Evolutionary conservation across 2,113 vertebrate genomes (phyloP).

Genomic region (Hippoglossus stenolepis): DNA sequence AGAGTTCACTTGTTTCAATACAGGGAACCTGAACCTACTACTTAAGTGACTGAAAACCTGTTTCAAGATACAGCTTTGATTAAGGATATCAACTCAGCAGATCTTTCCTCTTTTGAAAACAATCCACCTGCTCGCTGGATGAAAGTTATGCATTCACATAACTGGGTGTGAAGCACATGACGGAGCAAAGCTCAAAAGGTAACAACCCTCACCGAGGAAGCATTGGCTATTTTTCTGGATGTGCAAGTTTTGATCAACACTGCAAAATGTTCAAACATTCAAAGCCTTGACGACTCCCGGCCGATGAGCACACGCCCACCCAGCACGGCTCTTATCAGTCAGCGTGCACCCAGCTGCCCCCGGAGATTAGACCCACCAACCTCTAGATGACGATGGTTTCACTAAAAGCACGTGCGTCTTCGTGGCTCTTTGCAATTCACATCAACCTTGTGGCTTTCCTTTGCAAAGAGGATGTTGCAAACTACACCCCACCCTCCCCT

Average conservation of each 20-base stretch:
- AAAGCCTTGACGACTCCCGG: constrained; percentile 10
- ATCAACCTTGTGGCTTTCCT: constrained; percentile 23
- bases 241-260: constrained; percentile 36
- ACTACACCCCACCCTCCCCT: background rate
- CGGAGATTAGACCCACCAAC: constrained; percentile 75
- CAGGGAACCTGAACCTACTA: too few species aligned
- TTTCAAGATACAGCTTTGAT: too few species aligned
- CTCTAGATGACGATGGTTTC: background rate
- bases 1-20: too few species aligned
- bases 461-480: constrained; percentile 31
- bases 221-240: constrained; percentile 30
- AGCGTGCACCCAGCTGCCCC: constrained; percentile 64
- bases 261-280: constrained; percentile 13
- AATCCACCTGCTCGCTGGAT: background rate
- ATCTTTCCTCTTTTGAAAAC: background rate
- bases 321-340: constrained; percentile 76
- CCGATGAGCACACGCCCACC: constrained; percentile 71
- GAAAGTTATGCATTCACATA: constrained; percentile 14
- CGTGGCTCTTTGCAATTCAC: background rate
- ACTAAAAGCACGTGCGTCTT: background rate
- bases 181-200: background rate
- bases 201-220: constrained; percentile 4
- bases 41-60: too few species aligned
- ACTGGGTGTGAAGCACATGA: constrained; percentile 8
- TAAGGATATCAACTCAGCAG: too few species aligned